Evolutionary conservation across 2,888 invertebrate genomes (phyloP).

Genomic region (Rhingia rostrata): DNA sequence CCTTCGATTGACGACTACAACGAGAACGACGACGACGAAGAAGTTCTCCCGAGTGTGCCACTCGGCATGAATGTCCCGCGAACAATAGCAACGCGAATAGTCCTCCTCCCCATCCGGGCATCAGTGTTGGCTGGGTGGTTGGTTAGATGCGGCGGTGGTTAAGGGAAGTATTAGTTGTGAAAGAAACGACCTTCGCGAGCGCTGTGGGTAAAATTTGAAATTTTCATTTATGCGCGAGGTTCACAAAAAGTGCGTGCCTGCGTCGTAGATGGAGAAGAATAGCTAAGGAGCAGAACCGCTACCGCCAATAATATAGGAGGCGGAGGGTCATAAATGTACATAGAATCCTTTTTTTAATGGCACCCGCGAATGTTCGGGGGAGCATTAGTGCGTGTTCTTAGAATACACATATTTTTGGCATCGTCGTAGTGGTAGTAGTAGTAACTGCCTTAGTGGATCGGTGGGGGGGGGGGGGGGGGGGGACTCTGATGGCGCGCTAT

Average conservation of each 20-base stretch:
- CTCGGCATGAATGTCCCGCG: slow-evolving; percentile 58
- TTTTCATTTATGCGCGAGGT: slow-evolving; percentile 65
- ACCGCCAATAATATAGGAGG: neutral
- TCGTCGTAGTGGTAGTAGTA: slow-evolving; percentile 23
- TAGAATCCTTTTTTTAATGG: slow-evolving; percentile 74
- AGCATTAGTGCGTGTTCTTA: slow-evolving; percentile 72
- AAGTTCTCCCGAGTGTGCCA: slow-evolving; percentile 61
- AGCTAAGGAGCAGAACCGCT: slow-evolving; percentile 36
- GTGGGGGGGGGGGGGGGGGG: slow-evolving; percentile 6
- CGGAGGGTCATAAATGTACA: slow-evolving; percentile 71
- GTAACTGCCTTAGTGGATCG: slow-evolving; percentile 3
- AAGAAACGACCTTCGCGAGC: slow-evolving; percentile 55
- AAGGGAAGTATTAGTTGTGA: slow-evolving; percentile 63
- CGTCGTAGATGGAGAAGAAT: slow-evolving; percentile 47
- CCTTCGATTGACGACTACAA: neutral
- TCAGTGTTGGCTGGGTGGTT: neutral
- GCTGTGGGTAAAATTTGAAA: slow-evolving; percentile 60
- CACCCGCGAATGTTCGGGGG: slow-evolving; percentile 69
- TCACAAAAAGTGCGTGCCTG: slow-evolving; percentile 55
- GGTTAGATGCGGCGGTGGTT: slow-evolving; percentile 1
- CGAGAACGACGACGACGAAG: neutral
- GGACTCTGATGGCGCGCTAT: neutral
- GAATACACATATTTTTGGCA: slow-evolving; percentile 36
- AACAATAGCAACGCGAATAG: slow-evolving; percentile 62
- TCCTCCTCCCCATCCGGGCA: slow-evolving; percentile 10